Percentiles rank a stretch among this genome's conserved stretches.
phyloP scores from a whole-genome alignment of 92 coral and sea anemone genomes.

The Porites cylindrica region DNA sequence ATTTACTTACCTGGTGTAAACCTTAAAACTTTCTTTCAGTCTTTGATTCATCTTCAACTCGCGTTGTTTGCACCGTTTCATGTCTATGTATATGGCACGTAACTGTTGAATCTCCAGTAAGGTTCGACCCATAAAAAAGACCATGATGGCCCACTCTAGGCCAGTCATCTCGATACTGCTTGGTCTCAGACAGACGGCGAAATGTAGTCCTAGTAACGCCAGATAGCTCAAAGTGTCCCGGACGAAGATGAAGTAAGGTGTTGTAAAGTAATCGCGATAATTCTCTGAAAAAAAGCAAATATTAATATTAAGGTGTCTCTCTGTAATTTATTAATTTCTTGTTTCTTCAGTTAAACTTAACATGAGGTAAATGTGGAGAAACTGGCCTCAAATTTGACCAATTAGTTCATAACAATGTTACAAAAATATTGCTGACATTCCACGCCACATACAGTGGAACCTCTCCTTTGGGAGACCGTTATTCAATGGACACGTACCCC shows the following conservation, averaged over 20 bases:
- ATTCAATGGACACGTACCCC: no score
- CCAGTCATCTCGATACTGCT: constrained; percentile 21
- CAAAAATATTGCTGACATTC: no score
- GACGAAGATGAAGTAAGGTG: constrained; percentile 55
- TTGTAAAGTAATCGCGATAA: constrained; percentile 42
- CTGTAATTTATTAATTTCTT: no score
- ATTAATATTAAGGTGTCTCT: no score
- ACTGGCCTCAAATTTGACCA: no score
- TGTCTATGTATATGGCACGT: constrained; percentile 4
- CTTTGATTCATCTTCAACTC: background rate
- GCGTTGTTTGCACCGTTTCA: background rate
- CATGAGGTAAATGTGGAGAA: no score
- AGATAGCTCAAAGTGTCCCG: constrained; percentile 53
- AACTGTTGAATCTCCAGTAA: constrained; percentile 47
- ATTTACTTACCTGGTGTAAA: background rate
- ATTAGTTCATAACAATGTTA: no score
- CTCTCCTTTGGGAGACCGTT: no score
- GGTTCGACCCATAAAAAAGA: constrained; percentile 59
- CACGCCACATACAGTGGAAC: no score
- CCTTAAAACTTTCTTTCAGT: background rate
- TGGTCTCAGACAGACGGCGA: constrained; percentile 31
- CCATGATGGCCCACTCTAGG: constrained; percentile 52
- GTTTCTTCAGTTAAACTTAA: no score
- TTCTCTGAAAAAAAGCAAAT: constrained; percentile 2
- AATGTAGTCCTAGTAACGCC: constrained; percentile 45